Conservation (phyloP, 2,797 vertebrate genomes). For the Ateles fusciceps region DNA sequence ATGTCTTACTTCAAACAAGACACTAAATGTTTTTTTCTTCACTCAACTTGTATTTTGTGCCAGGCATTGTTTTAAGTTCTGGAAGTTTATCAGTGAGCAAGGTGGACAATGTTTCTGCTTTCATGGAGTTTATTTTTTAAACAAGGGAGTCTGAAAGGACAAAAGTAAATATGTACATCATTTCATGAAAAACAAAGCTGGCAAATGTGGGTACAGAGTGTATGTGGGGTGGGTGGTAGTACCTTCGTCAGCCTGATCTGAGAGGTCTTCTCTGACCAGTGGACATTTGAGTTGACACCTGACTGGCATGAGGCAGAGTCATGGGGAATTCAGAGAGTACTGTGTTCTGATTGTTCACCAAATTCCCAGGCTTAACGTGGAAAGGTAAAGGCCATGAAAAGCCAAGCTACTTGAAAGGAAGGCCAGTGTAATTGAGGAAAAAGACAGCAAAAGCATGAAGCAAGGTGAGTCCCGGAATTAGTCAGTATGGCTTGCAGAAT, state of each 20-base stretch:
- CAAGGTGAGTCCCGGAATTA: neutral
- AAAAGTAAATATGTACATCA: neutral
- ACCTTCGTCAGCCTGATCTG: accelerated
- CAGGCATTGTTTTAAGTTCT: neutral
- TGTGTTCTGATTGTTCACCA: neutral
- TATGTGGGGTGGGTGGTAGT: accelerated
- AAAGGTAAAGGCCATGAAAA: neutral
- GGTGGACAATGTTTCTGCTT: neutral
- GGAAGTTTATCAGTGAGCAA: neutral
- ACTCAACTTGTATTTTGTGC: neutral
- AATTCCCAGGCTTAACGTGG: neutral
- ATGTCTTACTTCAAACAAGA: neutral
- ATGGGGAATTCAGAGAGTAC: neutral
- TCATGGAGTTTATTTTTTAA: neutral
- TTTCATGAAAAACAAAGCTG: neutral
- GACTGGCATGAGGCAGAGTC: neutral
- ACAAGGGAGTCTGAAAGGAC: neutral
- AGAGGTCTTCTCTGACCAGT: neutral
- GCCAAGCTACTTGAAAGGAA: neutral
- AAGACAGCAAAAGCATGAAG: neutral
- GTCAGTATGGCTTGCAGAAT: neutral
- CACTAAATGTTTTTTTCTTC: neutral
- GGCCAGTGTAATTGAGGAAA: neutral
- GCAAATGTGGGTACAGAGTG: too few relatives aligned
- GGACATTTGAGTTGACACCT: neutral